These are phyloP conservation scores for Dolichoris vasculosae DNA, from an alignment of 1,140 invertebrate species.

Conservation along the genomic window DNA sequence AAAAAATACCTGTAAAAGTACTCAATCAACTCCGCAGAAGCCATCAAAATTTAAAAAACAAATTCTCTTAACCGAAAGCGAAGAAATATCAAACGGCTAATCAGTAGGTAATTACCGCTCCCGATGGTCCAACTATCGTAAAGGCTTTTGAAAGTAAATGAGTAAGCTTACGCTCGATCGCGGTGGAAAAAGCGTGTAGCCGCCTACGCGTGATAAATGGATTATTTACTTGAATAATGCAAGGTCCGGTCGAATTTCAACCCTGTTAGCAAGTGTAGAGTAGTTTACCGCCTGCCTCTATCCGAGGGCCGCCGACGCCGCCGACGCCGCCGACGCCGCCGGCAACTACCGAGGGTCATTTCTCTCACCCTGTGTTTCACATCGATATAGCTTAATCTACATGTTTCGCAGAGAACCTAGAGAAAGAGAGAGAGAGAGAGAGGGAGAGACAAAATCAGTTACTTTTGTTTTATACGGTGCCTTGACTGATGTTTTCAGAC, in stretches of 20 bases:
- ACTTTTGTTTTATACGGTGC: background rate
- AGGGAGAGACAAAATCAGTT: constrained; percentile 6
- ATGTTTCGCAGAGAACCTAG: constrained; percentile 21
- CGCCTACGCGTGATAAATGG: constrained; percentile 47
- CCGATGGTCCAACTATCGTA: background rate
- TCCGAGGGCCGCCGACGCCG: background rate
- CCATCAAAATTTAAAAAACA: background rate
- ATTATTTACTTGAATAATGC: constrained; percentile 53
- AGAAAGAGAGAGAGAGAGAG: background rate
- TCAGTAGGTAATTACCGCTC: constrained; percentile 34
- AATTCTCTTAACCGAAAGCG: background rate
- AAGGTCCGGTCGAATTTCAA: constrained; percentile 47
- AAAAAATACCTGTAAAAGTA: too few relatives aligned
- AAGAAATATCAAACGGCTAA: constrained; percentile 29
- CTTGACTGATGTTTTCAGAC: constrained; percentile 3
- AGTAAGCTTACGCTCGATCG: background rate
- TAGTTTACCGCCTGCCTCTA: constrained; percentile 53
- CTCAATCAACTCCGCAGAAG: background rate
- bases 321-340: background rate
- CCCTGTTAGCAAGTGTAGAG: constrained; percentile 41
- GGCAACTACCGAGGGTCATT: constrained; percentile 39
- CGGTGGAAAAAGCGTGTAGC: constrained; percentile 6
- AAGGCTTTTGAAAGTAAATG: constrained; percentile 45
- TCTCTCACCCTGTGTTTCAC: constrained; percentile 48
- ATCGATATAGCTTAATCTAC: constrained; percentile 50